phyloP scores from a whole-genome alignment of 2,113 vertebrate species.

The Dendrocopos noguchii region DNA sequence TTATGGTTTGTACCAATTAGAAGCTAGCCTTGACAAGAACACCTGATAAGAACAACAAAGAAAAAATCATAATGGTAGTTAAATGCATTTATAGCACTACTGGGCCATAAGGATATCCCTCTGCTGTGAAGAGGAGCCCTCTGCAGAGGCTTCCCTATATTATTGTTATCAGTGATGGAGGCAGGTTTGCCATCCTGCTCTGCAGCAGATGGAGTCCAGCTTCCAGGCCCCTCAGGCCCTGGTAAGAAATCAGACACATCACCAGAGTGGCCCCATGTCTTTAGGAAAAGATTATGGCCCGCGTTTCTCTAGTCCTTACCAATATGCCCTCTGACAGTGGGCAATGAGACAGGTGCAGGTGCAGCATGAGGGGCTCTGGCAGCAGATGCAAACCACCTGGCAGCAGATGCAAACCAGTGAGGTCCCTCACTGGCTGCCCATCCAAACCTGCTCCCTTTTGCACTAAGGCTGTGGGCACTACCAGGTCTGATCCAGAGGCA shows the following conservation, averaged over 20 bases:
- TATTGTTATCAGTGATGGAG: background rate
- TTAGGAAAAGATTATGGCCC: background rate
- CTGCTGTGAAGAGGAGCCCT: background rate
- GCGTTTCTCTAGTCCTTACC: background rate
- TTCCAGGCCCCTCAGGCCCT: background rate
- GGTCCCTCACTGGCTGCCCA: background rate
- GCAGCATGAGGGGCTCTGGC: background rate
- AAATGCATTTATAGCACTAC: background rate
- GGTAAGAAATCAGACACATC: background rate
- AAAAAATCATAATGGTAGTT: background rate
- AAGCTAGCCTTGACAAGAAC: rapidly evolving
- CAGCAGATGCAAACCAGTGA: background rate
- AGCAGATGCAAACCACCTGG: background rate
- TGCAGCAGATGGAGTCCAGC: background rate
- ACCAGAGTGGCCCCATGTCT: background rate
- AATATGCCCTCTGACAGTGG: background rate
- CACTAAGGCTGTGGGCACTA: rapidly evolving
- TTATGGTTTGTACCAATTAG: background rate
- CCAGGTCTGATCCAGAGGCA: background rate
- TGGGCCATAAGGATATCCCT: background rate
- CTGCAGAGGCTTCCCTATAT: background rate
- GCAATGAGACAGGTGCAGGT: rapidly evolving
- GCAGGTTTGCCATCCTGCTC: background rate
- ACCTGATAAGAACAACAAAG: background rate
- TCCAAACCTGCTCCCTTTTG: background rate